Base-by-base conservation (phyloP, 2,888 invertebrate genomes). In the Drosophila picticornis region DNA sequence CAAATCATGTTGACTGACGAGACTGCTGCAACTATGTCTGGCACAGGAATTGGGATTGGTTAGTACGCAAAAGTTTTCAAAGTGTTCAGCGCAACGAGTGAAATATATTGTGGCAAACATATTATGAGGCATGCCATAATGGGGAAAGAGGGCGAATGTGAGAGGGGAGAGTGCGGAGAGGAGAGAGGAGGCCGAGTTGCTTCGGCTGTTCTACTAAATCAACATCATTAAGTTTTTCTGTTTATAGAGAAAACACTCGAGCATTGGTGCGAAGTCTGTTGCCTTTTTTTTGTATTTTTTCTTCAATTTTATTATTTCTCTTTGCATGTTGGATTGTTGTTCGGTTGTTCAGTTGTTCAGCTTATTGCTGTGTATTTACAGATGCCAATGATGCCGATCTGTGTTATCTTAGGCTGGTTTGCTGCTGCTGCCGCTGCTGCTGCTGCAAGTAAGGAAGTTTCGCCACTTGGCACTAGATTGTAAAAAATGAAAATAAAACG, bases 191-290 rank as follows among this genome's bases (percentile, higher is more conserved):
- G 48, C 22, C 56, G 62, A 57, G 56, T 50, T 55, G 50, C 43
- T 46, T 52, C 57, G 72, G 48, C 73, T 76, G 82, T 75, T 88
- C 82, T 81, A 90, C 90, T 89, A 89, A 88, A 83, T 90, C 89
- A 89, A 91, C 89, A 89, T 91, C 89, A 88, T 88, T 89, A 91
- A 83, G 89, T 88, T 86, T 86, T 84, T 82, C 77, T 89, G 90
- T 89, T 91, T 89, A 89, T 89, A 83, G 84, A 90, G 87, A 90
- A 89, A 89, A 90, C 91, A 89, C 87, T 90, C 77, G 69, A 86
- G 69, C 84, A 76, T 75, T 61, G 68, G 65, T 73, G 75, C 75
- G 60, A 74, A 71, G 64, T 72, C 67, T 71, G 58, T 56, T 48
- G 40, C 27, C 34, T 46, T 36, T 34, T 67, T 31, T 36, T 34